Base-by-base conservation (phyloP, 2,888 invertebrate species). In the Cetonia aurata region DNA sequence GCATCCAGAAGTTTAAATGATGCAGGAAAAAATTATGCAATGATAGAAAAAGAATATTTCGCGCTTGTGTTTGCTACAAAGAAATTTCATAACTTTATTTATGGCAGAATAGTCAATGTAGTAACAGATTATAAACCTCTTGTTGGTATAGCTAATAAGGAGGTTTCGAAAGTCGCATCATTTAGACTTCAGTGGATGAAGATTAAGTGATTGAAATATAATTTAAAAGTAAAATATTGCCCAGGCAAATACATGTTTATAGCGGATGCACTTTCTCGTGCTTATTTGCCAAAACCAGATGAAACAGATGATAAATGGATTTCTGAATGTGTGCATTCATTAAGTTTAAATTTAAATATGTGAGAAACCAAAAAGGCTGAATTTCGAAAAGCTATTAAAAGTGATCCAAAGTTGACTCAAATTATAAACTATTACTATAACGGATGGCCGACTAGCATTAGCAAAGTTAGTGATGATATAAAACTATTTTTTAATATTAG, bases 121-220 rank as follows among this genome's bases (percentile, higher is more conserved):
- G 25, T 31, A 31, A 53, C 53, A 31, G 31, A 53, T 25, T n/a
- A 53, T 13, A 53, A 53, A 6, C 53, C 53, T 31, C 25, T 13
- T 53, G 53, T 31, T 12, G 31, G 31, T 12, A 53, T 53, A 53
- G 31, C n/a, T 4, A 53, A 31, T n/a, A 53, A 53, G 31, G 31
- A 25, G 19, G 15, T 50, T 19, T 15, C 50, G 10, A 19, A 50
- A 15, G 31, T 53, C 12, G n/a, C 12, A 3, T 13, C 53, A n/a
- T 25, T 31, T n/a, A 53, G 31, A 12, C 25, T 53, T 10, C 53
- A 53, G 25, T 10, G 31, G 9, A 53, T 53, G 53, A 53, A 53
- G 31, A 53, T 53, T 31, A 53, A 53, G 53, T 31, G 31, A 31
- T 53, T 53, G 25, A 53, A 53, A 53, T 53, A 53, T 53, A 31